A percentile compares a stretch with the other conserved stretches of the same genome.
phyloP scores from a whole-genome alignment of 2,113 vertebrate genomes.

The Parotia lawesii region DNA sequence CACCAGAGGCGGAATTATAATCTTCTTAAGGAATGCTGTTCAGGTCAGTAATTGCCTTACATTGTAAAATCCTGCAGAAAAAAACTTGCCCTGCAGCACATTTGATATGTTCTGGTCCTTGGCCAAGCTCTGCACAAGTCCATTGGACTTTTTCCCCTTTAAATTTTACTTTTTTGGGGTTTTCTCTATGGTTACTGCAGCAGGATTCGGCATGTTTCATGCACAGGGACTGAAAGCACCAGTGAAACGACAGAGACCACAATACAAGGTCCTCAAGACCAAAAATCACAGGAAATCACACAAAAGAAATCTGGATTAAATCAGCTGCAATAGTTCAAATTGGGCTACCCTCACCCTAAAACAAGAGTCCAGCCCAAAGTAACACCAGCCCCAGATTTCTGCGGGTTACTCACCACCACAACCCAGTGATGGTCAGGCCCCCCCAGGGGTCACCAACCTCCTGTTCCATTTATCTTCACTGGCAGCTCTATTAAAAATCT shows the following conservation, averaged over 20 bases:
- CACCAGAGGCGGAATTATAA: not conserved
- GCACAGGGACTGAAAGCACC: not conserved
- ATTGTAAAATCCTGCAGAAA: not conserved
- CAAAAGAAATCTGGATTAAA: not conserved
- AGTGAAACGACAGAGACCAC: not conserved
- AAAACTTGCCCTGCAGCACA: not conserved
- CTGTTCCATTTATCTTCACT: not conserved
- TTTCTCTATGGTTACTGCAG: not conserved
- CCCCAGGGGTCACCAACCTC: not conserved
- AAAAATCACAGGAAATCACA: not conserved
- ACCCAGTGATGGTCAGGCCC: not conserved
- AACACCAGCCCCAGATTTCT: not conserved
- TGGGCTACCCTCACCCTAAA: not conserved
- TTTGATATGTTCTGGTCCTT: not conserved
- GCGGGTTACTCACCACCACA: not conserved
- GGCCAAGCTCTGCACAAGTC: not conserved
- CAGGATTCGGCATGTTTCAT: rapidly evolving
- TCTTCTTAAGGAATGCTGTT: not conserved
- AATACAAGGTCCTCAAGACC: not conserved
- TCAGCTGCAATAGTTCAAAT: rapidly evolving
- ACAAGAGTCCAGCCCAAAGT: not conserved
- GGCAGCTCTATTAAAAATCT: conserved; percentile 6
- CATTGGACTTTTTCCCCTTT: not conserved
- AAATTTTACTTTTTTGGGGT: not conserved
- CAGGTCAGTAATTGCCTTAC: not conserved